Evolutionary conservation across 2,888 invertebrate species (phyloP), one percentile per base, ranked within the genome.

Genomic region (Synanthedon formicaeformis): DNA sequence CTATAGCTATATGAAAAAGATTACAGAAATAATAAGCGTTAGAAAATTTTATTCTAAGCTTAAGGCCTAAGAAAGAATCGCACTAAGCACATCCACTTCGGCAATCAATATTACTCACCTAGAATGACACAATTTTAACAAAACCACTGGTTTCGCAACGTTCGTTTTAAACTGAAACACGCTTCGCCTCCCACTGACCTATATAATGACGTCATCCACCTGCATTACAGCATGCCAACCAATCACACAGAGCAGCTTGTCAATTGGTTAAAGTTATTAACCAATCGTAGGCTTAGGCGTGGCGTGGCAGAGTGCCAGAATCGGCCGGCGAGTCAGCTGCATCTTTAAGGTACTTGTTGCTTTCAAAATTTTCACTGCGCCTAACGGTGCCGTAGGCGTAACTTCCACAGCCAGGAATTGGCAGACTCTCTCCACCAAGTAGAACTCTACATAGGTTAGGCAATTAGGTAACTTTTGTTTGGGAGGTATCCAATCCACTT

Each of bases 241-340:
- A 87, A 87, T 87, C 66, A 71, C 73, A 78, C 60, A 68, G 66
- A 66, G 73, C 77, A 68, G 78, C 67, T 66, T 84, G 85, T 86
- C 88, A 88, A 88, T 88, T 88, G 88, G 88, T 80, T 81, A 78
- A 77, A 74, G 73, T 78, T 82, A 83, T 86, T 85, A 87, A 81
- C 88, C 88, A 88, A 88, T 88, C 75, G 78, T 73, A 70, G 69
- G 78, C 72, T 73, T 83, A 87, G 87, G 88, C 87, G 88, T 81
- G 85, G 87, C 86, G 58, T 86, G 88, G 88, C 87, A 82, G 57
- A 51, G 57, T 84, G 88, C 88, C 88, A 88, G 67, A 67, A 60
- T 58, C 62, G 63, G 64, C 65, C 62, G 66, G 51, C 51, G 56
- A 58, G 53, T 64, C 64, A 65, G 66, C 64, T 73, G 76, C 78